Conservation (phyloP, 2,888 invertebrate genomes). For the Perdita meconis region DNA sequence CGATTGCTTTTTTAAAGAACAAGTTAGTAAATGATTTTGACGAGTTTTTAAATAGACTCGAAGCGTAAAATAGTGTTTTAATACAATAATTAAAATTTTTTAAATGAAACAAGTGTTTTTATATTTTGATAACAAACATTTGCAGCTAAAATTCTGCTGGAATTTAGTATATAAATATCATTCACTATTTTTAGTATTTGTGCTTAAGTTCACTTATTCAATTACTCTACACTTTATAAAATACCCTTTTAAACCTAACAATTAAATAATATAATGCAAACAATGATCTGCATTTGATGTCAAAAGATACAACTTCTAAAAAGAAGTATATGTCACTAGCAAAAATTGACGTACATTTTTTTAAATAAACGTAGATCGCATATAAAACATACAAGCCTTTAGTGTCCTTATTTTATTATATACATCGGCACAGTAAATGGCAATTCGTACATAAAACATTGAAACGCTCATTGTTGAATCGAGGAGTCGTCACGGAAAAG, state of each 20-base stretch:
- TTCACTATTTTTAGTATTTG: background rate
- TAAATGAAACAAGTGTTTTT: background rate
- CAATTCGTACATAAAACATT: conserved; percentile 12
- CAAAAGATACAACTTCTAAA: no score
- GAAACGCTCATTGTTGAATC: conserved; percentile 9
- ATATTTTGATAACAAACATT: background rate
- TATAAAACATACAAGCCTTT: conserved; percentile 13
- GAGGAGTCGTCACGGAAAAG: conserved; percentile 17
- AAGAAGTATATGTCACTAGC: no score
- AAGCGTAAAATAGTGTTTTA: no score
- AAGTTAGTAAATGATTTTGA: no score
- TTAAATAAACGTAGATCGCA: conserved; percentile 43
- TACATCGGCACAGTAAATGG: conserved; percentile 7
- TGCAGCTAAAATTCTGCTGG: no score
- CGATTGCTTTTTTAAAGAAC: no score
- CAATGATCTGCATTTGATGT: no score
- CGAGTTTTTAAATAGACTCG: no score
- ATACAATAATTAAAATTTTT: no score
- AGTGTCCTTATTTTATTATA: conserved; percentile 23
- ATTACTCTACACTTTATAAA: background rate
- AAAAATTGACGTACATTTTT: no score
- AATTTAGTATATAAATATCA: no score
- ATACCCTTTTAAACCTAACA: background rate
- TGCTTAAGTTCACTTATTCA: background rate
- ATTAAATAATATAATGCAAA: no score